Evolutionary conservation across 2,113 vertebrate genomes (phyloP).

Genomic region (Brachyhypopomus gauderio): DNA sequence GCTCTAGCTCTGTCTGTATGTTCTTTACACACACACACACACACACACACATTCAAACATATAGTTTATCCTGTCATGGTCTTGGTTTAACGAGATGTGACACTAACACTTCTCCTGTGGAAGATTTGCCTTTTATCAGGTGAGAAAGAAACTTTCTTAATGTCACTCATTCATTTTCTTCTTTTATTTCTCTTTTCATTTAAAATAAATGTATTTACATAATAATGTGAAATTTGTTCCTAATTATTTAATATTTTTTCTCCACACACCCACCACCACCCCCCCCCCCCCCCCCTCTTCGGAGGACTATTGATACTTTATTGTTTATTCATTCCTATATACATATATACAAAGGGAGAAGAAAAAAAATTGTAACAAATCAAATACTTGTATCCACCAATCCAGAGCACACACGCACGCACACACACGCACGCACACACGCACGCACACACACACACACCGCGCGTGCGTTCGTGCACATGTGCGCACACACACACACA

Average conservation of each 20-base stretch:
- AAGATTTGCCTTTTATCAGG: no score
- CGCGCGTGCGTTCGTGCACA: no score
- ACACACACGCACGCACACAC: neutral
- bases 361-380: neutral
- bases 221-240: neutral
- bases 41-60: no score
- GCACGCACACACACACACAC: neutral
- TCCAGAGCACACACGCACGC: neutral
- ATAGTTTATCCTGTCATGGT: no score
- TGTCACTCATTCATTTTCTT: neutral
- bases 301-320: no score
- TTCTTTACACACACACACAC: neutral
- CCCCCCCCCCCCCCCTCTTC: no score
- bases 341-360: no score
- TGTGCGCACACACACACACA: neutral
- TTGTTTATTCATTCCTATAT: no score
- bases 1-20: neutral
- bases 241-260: no score
- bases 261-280: no score
- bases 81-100: no score
- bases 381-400: neutral
- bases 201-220: neutral
- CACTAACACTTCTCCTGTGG: no score
- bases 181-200: neutral
- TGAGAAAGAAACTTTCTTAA: neutral